Conservation (phyloP, 2,113 vertebrate species). For the Paraplagusia blochii region DNA sequence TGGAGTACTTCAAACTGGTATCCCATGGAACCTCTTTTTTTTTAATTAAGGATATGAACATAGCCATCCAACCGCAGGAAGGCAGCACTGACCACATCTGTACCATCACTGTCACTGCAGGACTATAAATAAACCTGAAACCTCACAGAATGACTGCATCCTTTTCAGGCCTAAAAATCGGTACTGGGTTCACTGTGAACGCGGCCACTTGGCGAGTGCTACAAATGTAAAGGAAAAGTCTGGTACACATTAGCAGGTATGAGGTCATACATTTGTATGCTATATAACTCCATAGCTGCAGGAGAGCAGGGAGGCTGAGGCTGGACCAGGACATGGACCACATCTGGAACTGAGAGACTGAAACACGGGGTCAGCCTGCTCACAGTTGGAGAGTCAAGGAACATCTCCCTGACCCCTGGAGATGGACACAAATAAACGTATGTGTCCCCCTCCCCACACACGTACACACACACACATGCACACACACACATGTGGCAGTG, state of each 20-base stretch:
- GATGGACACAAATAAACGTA: conserved; percentile 42
- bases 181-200: conserved; percentile 25
- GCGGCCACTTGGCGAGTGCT: conserved; percentile 15
- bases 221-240: conserved; percentile 38
- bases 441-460: conserved; percentile 2
- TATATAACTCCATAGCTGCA: conserved; percentile 28
- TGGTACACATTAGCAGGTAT: conserved; percentile 46
- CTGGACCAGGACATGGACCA: conserved; percentile 49
- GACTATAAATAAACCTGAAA: conserved; percentile 26
- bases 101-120: conserved; percentile 7
- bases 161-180: conserved; percentile 16
- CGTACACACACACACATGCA: conserved; percentile 4
- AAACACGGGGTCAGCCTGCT: conserved; percentile 57
- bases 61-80: conserved; percentile 9
- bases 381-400: conserved; percentile 40
- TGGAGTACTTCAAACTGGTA: too few species aligned
- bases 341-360: conserved; percentile 54
- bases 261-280: conserved; percentile 45
- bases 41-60: too few species aligned
- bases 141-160: conserved; percentile 6
- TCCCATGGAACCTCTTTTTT: too few species aligned
- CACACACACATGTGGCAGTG: conserved; percentile 59
- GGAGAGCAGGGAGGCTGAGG: conserved; percentile 5
- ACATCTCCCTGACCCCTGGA: conserved; percentile 57
- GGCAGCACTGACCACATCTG: background rate